Conservation (phyloP, 2,888 invertebrate species). For the Melangyna quadrimaculata region DNA sequence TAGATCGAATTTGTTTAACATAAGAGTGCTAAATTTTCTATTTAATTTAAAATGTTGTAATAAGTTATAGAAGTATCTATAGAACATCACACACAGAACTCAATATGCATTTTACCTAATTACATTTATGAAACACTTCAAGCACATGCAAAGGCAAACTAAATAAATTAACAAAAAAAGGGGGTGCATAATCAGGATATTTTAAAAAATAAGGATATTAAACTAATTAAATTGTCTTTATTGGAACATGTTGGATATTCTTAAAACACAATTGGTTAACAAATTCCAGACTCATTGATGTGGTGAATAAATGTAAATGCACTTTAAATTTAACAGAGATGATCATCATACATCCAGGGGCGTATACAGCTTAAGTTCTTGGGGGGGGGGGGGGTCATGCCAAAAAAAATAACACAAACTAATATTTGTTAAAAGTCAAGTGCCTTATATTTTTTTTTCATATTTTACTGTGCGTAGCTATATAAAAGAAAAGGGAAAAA, state of each 20-base stretch:
- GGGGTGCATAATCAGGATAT: background rate
- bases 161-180: background rate
- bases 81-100: background rate
- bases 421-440: too few species aligned
- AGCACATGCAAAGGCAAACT: conserved; percentile 1
- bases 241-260: background rate
- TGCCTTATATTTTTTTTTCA: too few species aligned
- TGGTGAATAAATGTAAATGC: background rate
- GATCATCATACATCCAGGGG: background rate
- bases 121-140: background rate
- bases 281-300: background rate
- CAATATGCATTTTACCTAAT: conserved; percentile 27
- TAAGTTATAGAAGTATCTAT: background rate
- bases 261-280: background rate
- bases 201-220: background rate
- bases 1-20: conserved; percentile 10
- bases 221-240: background rate
- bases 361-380: too few species aligned
- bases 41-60: conserved; percentile 2
- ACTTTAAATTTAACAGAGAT: background rate
- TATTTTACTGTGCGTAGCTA: too few species aligned
- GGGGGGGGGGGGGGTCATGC: too few species aligned
- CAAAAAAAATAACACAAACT: too few species aligned
- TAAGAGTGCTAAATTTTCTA: conserved; percentile 22
- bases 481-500: too few species aligned